A percentile compares a stretch with the other conserved stretches of the same genome.
These are phyloP conservation scores for Apomyelois bistriatella DNA, from an alignment of 2,888 invertebrate species.

Conservation along the genomic window DNA sequence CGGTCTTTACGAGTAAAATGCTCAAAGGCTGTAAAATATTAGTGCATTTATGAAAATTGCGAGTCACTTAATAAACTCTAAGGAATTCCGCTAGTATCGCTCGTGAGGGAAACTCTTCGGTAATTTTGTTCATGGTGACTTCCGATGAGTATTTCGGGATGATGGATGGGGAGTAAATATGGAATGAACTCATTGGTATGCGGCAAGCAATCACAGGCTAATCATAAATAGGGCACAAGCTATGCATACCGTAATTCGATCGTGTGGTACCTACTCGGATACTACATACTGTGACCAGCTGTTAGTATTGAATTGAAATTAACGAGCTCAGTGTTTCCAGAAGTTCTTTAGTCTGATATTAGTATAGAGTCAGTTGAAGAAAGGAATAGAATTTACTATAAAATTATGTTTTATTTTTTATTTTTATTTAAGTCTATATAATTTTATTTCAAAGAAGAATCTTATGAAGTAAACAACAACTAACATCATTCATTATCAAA, in stretches of 20 bases:
- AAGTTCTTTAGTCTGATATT: no score
- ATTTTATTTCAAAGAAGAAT: no score
- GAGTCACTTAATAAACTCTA: constrained; percentile 36
- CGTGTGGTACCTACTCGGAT: constrained; percentile 2
- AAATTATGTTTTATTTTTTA: no score
- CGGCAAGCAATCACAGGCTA: constrained; percentile 37
- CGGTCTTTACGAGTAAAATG: constrained; percentile 58
- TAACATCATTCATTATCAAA: no score
- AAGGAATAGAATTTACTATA: no score
- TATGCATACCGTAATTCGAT: constrained; percentile 19
- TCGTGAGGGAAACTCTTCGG: constrained; percentile 4
- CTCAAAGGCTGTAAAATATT: constrained; percentile 46
- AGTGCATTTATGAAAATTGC: constrained; percentile 55
- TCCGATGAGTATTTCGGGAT: constrained; percentile 34
- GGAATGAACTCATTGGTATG: constrained; percentile 50
- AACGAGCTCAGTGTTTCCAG: background rate
- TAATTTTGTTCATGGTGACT: constrained; percentile 23
- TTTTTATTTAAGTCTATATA: no score
- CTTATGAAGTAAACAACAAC: no score
- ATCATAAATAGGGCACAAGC: constrained; percentile 49
- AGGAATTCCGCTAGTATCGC: constrained; percentile 20
- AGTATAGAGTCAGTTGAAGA: no score
- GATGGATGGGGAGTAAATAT: constrained; percentile 45
- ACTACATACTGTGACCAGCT: constrained; percentile 13
- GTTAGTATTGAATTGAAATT: background rate